Evolutionary conservation across 2,113 vertebrate genomes (phyloP).

Genomic region (Benitochromis conjunctus): DNA sequence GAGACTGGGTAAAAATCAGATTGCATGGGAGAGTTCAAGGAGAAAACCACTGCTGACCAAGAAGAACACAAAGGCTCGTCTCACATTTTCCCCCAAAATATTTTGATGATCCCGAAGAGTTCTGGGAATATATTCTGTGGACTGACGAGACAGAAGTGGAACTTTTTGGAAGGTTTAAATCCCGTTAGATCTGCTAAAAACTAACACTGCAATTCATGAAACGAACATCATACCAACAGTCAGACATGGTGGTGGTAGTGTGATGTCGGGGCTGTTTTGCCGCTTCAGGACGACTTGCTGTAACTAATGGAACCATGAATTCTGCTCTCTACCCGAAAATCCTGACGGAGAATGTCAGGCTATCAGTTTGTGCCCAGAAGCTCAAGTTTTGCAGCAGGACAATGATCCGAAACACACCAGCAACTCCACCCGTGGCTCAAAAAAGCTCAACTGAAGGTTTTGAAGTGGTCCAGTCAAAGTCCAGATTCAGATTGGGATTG

Average conservation of each 20-base stretch:
- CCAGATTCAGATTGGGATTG: too few relatives aligned
- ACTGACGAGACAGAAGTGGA: neutral
- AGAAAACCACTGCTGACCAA: neutral
- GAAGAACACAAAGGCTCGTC: neutral
- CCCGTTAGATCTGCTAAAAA: neutral
- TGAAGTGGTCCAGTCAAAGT: too few relatives aligned
- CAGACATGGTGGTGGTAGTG: neutral
- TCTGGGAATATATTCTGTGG: fast-evolving
- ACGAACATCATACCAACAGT: neutral
- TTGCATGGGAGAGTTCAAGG: neutral
- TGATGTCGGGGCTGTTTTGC: neutral
- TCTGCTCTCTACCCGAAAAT: too few relatives aligned
- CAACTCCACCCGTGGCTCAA: too few relatives aligned
- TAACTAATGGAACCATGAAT: neutral
- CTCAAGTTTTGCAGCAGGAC: too few relatives aligned
- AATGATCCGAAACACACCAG: too few relatives aligned
- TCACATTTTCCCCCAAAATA: neutral
- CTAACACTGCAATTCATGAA: neutral
- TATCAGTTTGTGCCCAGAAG: too few relatives aligned
- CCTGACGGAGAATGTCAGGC: too few relatives aligned
- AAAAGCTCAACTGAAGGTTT: too few relatives aligned
- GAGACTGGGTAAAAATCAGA: neutral
- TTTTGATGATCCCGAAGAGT: fast-evolving
- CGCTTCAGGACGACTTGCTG: neutral
- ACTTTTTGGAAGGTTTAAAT: neutral